phyloP scores from a whole-genome alignment of 1,140 invertebrate species.

The Trichogramma pretiosum region DNA sequence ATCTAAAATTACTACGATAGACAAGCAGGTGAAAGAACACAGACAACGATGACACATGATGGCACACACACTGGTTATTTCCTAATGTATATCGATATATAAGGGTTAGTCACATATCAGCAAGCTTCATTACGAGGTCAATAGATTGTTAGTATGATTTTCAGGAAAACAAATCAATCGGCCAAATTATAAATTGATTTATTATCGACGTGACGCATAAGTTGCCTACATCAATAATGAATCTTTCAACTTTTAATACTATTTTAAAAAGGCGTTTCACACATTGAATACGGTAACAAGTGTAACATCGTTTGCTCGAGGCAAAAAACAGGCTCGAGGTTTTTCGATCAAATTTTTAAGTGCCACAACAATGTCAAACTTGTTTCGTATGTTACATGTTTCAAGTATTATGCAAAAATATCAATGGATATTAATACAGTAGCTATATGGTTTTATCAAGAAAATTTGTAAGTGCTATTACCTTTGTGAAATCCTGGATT shows the following conservation, averaged over 20 bases:
- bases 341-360: too few relatives aligned
- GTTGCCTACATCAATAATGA: constrained; percentile 13
- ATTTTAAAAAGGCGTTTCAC: constrained; percentile 7
- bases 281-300: too few relatives aligned
- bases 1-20: too few relatives aligned
- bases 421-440: too few relatives aligned
- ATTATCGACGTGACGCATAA: constrained; percentile 10
- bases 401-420: too few relatives aligned
- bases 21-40: constrained; percentile 11
- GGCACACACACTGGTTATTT: too few relatives aligned
- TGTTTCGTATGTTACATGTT: too few relatives aligned
- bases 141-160: constrained; percentile 10
- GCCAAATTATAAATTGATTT: constrained; percentile 11
- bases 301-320: not conserved
- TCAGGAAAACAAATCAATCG: not conserved
- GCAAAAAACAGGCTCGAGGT: too few relatives aligned
- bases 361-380: too few relatives aligned
- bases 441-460: too few relatives aligned
- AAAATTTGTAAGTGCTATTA: constrained; percentile 37
- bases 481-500: constrained; percentile 47
- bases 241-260: constrained; percentile 6
- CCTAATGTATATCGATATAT: too few relatives aligned
- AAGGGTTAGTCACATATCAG: constrained; percentile 6
- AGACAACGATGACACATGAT: constrained; percentile 12
- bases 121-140: constrained; percentile 12